Base-by-base conservation (phyloP, 2,113 vertebrate species). In the Papio anubis region DNA sequence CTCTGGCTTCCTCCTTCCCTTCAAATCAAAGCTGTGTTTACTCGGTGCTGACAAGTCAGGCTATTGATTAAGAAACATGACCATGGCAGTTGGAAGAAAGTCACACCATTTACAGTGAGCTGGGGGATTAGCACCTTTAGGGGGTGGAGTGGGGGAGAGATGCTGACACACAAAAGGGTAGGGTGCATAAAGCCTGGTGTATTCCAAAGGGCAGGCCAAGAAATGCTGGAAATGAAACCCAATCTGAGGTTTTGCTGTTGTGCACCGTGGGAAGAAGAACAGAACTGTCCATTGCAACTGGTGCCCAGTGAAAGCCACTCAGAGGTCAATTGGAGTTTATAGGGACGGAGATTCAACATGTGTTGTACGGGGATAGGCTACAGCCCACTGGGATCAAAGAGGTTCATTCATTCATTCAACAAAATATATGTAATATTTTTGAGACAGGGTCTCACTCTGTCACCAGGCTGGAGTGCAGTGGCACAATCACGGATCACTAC, bases 11-110 rank as follows among this genome's bases (percentile, higher is more conserved):
- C 83, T 83, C 70, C 43, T 94, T 40, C 73, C 75, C 59, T 86
- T 73, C 76, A 45, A 83, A 93, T 64, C 68, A 95, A 97, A 94
- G 68, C 68, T 81, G 43, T 96, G 88, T 97, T 98, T 97, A 80
- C 88, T 75, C 11, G 85, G 81, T 87, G 95, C 70, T 96, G 92
- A 96, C 73, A 98, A 88, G 72, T 82, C 32, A n/a, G 86, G 88
- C 85, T 95, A 96, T 97, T 93, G 97, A 97, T 98, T 97, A 96
- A 95, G 94, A 97, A 97, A 95, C 85, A 66, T 76, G 95, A 96
- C 18, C n/a, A 0, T 2, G 64, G 79, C 6, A 25, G 50, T 61
- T 79, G 82, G 88, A 85, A 95, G 93, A 96, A 93, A 97, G 21
- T n/a, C 92, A 97, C 66, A 81, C 87, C 84, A 27, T 93, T 93